Base-by-base conservation (phyloP, 2,888 invertebrate species). In the Clepsis dumicolana region DNA sequence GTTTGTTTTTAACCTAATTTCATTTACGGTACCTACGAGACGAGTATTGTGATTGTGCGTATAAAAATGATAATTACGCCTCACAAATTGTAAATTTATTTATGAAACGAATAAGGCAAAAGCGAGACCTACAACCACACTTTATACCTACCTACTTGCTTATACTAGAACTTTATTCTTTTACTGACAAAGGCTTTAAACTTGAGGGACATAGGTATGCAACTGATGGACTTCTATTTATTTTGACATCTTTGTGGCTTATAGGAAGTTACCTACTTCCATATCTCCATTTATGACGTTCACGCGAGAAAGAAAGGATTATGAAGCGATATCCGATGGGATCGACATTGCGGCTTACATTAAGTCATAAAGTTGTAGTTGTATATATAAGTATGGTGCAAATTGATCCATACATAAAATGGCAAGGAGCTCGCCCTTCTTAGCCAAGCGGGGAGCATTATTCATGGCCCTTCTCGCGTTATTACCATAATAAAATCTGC, bases 401-500 rank as follows among this genome's bases (percentile, higher is more conserved):
- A 68, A 68, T 54, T 63, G 50, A 63, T 59, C 67, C 63, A 38
- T 44, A 64, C 41, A 64, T 57, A 57, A 67, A 67, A 57, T 38
- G 57, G 71, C 61, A 72, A 61, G 54, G 53, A 57, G 59, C 59
- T 16, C 44, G 56, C 73, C 75, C 75, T 73, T 73, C 73, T 44
- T 62, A 78, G 77, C 77, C 74, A 72, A 73, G 73, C 74, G 75
- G 29, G 62, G 71, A 77, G 77, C 80, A 82, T 87, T 85, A 88
- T 86, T 85, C 83, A 84, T 81, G 78, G 80, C 78, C 80, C 75
- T 82, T 80, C 79, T 79, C 78, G 71, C 77, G 81, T 89, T 90
- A 89, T 88, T 87, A 82, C 87, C 83, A 81, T 88, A 88, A 87
- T 90, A 90, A 90, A 90, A 86, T 83, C 84, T 79, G 80, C 70